These are phyloP conservation scores for Chlorops oryzae DNA, from an alignment of 1,140 invertebrate species.

Conservation along the genomic window DNA sequence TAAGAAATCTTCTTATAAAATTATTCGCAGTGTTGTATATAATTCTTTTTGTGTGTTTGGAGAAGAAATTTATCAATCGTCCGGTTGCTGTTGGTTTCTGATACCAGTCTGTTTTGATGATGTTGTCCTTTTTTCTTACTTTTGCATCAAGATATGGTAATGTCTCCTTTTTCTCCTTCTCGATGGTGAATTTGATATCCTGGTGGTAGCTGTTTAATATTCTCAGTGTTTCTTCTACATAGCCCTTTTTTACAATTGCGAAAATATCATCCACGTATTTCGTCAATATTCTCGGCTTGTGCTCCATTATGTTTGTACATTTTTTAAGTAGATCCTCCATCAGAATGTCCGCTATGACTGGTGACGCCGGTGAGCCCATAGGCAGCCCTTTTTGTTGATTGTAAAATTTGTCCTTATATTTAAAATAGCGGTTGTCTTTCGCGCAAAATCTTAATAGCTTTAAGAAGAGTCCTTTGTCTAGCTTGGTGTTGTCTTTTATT, in stretches of 20 bases:
- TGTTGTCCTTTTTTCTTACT: too few relatives aligned
- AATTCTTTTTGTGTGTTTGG: too few relatives aligned
- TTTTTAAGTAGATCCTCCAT: conserved; percentile 6
- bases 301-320: not conserved
- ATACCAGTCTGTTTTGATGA: too few relatives aligned
- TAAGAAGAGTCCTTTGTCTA: conserved; percentile 1
- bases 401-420: not conserved
- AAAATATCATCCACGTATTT: conserved; percentile 6
- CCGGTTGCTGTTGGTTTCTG: too few relatives aligned
- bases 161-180: too few relatives aligned
- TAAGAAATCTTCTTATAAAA: too few relatives aligned
- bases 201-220: too few relatives aligned
- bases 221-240: not conserved
- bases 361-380: conserved; percentile 5
- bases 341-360: not conserved
- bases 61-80: too few relatives aligned
- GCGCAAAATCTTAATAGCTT: conserved; percentile 1
- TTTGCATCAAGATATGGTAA: too few relatives aligned
- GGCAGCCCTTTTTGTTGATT: not conserved
- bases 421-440: not conserved
- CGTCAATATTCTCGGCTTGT: not conserved
- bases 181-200: too few relatives aligned
- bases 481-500: conserved; percentile 2
- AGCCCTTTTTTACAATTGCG: not conserved
- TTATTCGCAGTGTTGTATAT: too few relatives aligned